Conservation (phyloP, 2,888 invertebrate genomes). For the Lathronympha strigana region DNA sequence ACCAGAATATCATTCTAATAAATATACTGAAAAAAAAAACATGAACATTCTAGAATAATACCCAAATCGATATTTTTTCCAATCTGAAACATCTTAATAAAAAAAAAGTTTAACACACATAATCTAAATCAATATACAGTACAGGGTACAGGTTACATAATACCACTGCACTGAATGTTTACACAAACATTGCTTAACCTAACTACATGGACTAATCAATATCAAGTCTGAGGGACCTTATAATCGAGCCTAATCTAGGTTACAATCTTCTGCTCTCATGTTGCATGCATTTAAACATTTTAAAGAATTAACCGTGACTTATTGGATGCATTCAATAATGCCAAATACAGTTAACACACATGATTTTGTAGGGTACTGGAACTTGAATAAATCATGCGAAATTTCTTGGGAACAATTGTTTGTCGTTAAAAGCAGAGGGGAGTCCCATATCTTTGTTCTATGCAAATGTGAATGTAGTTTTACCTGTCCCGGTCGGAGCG, state of each 20-base stretch:
- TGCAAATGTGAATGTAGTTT: constrained; percentile 23
- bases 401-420: constrained; percentile 30
- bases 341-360: constrained; percentile 8
- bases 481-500: constrained; percentile 78
- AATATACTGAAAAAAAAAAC: too few relatives aligned
- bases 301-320: too few relatives aligned
- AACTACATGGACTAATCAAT: background rate
- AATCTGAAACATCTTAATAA: too few relatives aligned
- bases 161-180: background rate
- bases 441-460: constrained; percentile 6
- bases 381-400: constrained; percentile 11
- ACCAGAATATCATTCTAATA: too few relatives aligned
- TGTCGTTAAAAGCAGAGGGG: constrained; percentile 27
- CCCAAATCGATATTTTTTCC: background rate
- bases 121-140: too few relatives aligned
- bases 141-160: background rate
- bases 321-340: background rate
- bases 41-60: background rate
- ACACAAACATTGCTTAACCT: background rate
- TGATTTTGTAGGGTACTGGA: constrained; percentile 1
- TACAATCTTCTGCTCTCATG: constrained; percentile 22
- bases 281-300: constrained; percentile 11
- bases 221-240: background rate
- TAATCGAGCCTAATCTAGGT: constrained; percentile 19
- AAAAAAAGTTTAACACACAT: too few relatives aligned